These are phyloP conservation scores for Hydraecia micacea DNA, from an alignment of 2,888 invertebrate species.

Conservation along the genomic window DNA sequence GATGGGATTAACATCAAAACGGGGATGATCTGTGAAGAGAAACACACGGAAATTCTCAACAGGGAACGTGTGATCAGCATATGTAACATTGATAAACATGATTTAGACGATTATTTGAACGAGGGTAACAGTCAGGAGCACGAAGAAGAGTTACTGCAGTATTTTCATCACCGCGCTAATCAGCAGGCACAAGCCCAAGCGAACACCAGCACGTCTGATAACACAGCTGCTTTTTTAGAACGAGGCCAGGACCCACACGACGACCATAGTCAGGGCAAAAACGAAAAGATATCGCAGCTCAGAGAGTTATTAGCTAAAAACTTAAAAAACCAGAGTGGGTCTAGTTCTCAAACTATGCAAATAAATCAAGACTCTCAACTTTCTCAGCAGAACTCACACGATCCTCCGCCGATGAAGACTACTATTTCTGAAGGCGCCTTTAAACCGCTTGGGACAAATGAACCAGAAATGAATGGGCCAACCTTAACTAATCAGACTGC, in stretches of 20 bases:
- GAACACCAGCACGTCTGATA: slow-evolving; percentile 59
- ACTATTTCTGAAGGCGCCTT: slow-evolving; percentile 80
- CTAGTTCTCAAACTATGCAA: slow-evolving; percentile 74
- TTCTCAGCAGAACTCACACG: slow-evolving; percentile 73
- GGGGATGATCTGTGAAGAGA: slow-evolving; percentile 87
- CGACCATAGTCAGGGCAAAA: slow-evolving; percentile 89
- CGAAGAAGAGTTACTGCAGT: slow-evolving; percentile 95
- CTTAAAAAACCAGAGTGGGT: slow-evolving; percentile 88
- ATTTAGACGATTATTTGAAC: slow-evolving; percentile 95
- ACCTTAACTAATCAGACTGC: slow-evolving; percentile 70
- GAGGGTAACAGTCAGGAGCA: slow-evolving; percentile 94
- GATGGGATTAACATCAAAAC: slow-evolving; percentile 86
- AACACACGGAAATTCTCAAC: slow-evolving; percentile 90
- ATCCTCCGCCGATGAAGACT: slow-evolving; percentile 71
- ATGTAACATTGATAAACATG: slow-evolving; percentile 94
- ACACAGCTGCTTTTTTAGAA: slow-evolving; percentile 83
- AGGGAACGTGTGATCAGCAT: slow-evolving; percentile 93
- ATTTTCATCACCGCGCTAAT: slow-evolving; percentile 92
- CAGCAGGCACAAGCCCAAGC: slow-evolving; percentile 64
- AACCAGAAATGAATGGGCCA: slow-evolving; percentile 74
- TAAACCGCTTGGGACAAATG: slow-evolving; percentile 76
- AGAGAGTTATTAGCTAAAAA: slow-evolving; percentile 93
- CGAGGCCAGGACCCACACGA: slow-evolving; percentile 85
- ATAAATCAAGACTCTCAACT: slow-evolving; percentile 73
- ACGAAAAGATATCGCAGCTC: slow-evolving; percentile 93